A percentile compares a stretch with the other conserved stretches of the same genome.
phyloP scores from a whole-genome alignment of 2,888 invertebrate species.

The Bugula neritina region DNA sequence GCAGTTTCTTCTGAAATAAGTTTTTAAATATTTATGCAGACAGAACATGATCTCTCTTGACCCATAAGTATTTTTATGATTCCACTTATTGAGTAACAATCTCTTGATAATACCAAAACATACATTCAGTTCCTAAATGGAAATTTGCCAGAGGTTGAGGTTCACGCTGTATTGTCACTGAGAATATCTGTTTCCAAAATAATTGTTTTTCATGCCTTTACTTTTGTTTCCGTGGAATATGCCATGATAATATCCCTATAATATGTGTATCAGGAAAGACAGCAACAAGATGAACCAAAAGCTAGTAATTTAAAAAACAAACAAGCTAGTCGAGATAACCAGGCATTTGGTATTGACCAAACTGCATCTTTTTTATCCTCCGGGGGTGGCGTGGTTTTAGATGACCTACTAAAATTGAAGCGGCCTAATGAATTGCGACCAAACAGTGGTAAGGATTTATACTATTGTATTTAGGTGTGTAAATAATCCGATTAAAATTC shows the following conservation, averaged over 20 bases:
- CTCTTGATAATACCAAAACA: no score
- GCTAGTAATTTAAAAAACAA: not conserved
- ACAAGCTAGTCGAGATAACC: not conserved
- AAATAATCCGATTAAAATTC: no score
- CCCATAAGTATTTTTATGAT: not conserved
- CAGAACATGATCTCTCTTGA: not conserved
- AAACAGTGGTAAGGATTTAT: not conserved
- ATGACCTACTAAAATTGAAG: conserved; percentile 14
- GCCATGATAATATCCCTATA: no score
- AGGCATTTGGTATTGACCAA: conserved; percentile 11
- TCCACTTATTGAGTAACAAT: no score
- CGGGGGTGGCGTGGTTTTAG: not conserved
- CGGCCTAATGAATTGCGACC: not conserved
- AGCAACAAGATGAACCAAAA: not conserved
- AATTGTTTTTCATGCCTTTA: no score
- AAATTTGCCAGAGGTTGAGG: no score
- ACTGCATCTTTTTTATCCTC: conserved; percentile 22
- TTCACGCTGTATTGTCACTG: no score
- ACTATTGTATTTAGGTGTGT: no score
- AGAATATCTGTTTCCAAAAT: no score
- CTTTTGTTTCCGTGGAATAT: no score
- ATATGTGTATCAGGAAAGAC: conserved; percentile 5
- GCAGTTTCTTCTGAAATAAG: not conserved
- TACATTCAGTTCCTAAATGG: no score
- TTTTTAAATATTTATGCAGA: not conserved